phyloP scores from a whole-genome alignment of 1,140 invertebrate species.

The Subanguina moxae region DNA sequence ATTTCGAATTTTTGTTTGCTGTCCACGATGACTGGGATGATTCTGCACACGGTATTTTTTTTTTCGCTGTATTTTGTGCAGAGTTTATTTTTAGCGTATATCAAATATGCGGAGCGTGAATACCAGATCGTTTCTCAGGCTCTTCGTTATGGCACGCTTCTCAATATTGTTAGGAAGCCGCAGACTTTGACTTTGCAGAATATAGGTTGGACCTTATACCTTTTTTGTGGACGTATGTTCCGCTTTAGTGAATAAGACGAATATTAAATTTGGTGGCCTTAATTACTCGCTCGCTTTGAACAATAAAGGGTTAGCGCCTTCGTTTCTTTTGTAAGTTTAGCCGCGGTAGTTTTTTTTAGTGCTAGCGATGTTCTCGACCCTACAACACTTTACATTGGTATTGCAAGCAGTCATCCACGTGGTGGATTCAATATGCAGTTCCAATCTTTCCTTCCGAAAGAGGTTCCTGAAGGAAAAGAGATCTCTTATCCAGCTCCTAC shows the following conservation, averaged over 20 bases:
- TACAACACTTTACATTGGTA: constrained; percentile 11
- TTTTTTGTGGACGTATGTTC: neutral
- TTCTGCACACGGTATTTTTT: constrained; percentile 11
- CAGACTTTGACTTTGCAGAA: constrained; percentile 18
- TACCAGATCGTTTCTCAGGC: constrained; percentile 12
- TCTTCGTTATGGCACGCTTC: constrained; percentile 7
- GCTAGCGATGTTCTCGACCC: neutral
- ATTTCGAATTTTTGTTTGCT: constrained; percentile 18
- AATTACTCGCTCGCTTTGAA: constrained; percentile 15
- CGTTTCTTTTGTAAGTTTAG: constrained; percentile 1
- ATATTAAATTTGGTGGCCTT: constrained; percentile 26
- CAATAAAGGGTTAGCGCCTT: neutral
- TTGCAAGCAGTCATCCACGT: constrained; percentile 22
- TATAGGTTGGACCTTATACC: constrained; percentile 2
- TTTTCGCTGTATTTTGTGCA: neutral
- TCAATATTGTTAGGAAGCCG: constrained; percentile 11
- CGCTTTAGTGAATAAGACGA: constrained; percentile 19
- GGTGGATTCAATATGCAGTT: constrained; percentile 20
- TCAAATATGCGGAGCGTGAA: constrained; percentile 4
- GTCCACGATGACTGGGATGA: constrained; percentile 14
- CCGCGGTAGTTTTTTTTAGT: neutral
- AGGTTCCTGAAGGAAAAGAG: neutral
- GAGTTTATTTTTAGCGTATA: neutral
- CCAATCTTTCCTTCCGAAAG: neutral
- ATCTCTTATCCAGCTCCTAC: constrained; percentile 8